phyloP scores from a whole-genome alignment of 2,113 vertebrate species.

The Solenodon paradoxus region DNA sequence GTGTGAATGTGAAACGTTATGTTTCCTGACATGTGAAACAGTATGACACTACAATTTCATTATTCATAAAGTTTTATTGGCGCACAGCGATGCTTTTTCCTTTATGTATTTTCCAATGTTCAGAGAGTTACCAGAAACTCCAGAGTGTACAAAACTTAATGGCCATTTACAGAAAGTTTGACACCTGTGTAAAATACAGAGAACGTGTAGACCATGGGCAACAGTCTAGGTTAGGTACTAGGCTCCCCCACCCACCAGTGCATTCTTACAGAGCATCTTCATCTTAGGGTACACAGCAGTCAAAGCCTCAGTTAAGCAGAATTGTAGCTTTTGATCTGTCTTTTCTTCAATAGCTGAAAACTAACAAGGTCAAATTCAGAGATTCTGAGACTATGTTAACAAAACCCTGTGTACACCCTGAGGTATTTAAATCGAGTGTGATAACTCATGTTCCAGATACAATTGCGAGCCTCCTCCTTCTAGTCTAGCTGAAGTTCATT shows the following conservation, averaged over 20 bases:
- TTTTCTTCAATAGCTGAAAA: neutral
- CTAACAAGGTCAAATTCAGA: neutral
- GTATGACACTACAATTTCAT: neutral
- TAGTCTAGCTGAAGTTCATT: neutral
- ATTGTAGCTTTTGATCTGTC: neutral
- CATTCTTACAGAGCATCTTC: neutral
- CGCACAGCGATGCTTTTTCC: neutral
- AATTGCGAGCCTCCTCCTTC: neutral
- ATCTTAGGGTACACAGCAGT: neutral
- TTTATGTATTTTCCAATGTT: no score
- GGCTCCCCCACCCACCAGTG: neutral
- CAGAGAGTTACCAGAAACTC: no score
- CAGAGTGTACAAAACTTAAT: no score
- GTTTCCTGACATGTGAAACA: neutral
- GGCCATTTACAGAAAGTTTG: no score
- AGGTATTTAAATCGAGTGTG: neutral
- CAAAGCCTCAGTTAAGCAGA: neutral
- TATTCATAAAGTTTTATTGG: neutral
- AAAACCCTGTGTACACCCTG: neutral
- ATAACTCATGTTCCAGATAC: neutral
- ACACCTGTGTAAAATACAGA: no score
- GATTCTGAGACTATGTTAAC: neutral
- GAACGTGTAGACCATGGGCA: no score
- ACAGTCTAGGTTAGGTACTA: no score
- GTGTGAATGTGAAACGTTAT: neutral